Conservation (phyloP, 2,797 vertebrate genomes). For the Cyclura pinguis region DNA sequence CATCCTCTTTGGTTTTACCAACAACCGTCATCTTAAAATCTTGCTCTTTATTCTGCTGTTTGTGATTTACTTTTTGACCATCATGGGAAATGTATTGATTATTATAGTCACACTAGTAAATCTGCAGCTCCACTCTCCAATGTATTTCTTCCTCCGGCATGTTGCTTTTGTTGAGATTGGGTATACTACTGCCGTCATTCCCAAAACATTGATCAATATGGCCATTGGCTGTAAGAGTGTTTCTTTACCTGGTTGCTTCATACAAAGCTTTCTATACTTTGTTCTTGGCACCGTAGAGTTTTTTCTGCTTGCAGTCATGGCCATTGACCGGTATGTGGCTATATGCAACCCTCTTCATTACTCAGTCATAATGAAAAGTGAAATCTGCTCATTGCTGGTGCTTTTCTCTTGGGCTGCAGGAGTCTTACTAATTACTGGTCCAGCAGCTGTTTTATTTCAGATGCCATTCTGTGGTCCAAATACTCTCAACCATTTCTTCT, state of each 20-base stretch:
- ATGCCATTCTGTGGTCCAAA: no score
- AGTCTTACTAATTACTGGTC: slow-evolving; percentile 49
- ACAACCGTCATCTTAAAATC: slow-evolving; percentile 40
- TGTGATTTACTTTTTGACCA: slow-evolving; percentile 53
- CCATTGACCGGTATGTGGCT: slow-evolving; percentile 52
- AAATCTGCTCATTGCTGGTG: slow-evolving; percentile 47
- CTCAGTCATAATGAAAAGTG: slow-evolving; percentile 48
- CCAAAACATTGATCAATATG: slow-evolving; percentile 62
- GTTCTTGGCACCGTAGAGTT: slow-evolving; percentile 57
- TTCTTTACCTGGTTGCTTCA: slow-evolving; percentile 50
- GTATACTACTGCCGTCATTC: no score
- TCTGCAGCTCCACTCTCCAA: slow-evolving; percentile 47
- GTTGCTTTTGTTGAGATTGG: no score
- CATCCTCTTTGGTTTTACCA: slow-evolving; percentile 60
- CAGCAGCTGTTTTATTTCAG: neutral
- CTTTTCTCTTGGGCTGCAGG: slow-evolving; percentile 55
- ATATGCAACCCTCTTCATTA: slow-evolving; percentile 36
- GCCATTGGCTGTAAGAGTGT: slow-evolving; percentile 51
- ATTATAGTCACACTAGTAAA: slow-evolving; percentile 59
- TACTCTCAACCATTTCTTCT: no score
- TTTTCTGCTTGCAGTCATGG: slow-evolving; percentile 61
- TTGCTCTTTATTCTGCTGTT: slow-evolving; percentile 52
- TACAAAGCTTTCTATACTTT: slow-evolving; percentile 58
- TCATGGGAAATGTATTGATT: slow-evolving; percentile 60
- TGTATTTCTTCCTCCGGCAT: slow-evolving; percentile 34